These are phyloP conservation scores for Lasius platythorax DNA, from an alignment of 2,888 invertebrate species.

Conservation along the genomic window DNA sequence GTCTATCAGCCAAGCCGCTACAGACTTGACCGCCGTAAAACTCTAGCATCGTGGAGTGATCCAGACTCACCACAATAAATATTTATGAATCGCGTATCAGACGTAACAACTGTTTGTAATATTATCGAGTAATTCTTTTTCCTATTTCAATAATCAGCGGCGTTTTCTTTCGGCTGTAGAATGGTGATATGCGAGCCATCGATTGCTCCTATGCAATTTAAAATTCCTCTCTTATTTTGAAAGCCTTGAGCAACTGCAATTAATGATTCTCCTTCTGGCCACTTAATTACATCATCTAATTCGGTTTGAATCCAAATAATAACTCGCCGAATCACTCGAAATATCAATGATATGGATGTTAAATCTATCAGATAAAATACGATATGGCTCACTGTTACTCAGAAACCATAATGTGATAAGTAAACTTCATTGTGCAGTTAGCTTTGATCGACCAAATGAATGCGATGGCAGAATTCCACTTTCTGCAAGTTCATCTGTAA, in stretches of 20 bases:
- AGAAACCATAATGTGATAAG: neutral
- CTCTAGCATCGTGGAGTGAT: neutral
- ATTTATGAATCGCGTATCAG: neutral
- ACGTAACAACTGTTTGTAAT: slow-evolving; percentile 24
- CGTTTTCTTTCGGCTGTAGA: neutral
- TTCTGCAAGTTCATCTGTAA: slow-evolving; percentile 1
- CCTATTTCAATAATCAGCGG: slow-evolving; percentile 1
- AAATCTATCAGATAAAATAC: slow-evolving; percentile 6
- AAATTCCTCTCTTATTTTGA: neutral
- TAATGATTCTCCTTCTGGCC: slow-evolving; percentile 10
- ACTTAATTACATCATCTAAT: neutral
- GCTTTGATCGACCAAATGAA: neutral
- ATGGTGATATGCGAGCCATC: neutral
- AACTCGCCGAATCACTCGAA: slow-evolving; percentile 3
- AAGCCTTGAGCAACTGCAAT: neutral
- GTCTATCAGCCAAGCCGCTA: neutral
- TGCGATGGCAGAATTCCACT: neutral
- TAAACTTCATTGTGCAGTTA: slow-evolving; percentile 9
- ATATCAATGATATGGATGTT: neutral
- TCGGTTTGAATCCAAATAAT: neutral
- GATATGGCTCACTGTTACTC: neutral
- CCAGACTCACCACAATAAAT: neutral
- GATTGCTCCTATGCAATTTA: slow-evolving; percentile 12
- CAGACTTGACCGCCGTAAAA: slow-evolving; percentile 12
- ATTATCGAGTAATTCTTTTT: neutral